A percentile compares a stretch with the other conserved stretches of the same genome.
phyloP scores from a whole-genome alignment of 2,797 vertebrate genomes.

The Anguilla megastoma region DNA sequence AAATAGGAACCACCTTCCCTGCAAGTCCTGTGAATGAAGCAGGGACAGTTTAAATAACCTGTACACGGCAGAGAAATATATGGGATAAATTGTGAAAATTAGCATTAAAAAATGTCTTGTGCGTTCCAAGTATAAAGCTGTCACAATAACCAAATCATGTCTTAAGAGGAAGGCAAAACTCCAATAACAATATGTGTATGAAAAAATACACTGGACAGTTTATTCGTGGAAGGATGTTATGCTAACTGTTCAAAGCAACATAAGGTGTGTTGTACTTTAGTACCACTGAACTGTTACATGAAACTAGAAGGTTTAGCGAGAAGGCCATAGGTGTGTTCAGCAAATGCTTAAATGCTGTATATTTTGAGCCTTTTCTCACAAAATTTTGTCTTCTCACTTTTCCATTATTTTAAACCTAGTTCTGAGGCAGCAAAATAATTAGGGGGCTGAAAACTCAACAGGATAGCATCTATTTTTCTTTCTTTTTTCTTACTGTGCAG shows the following conservation, averaged over 20 bases:
- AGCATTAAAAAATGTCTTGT: not conserved
- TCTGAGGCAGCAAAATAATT: too few species aligned
- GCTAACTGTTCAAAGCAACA: not conserved
- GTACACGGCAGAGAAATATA: not conserved
- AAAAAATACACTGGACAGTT: not conserved
- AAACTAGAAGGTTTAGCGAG: not conserved
- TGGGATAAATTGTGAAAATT: not conserved
- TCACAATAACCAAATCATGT: not conserved
- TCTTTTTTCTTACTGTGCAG: not conserved
- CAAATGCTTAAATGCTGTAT: not conserved
- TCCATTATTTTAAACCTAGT: too few species aligned
- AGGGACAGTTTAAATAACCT: not conserved
- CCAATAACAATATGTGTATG: not conserved
- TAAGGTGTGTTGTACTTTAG: not conserved
- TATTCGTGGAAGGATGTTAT: not conserved
- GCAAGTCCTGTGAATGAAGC: constrained; percentile 20
- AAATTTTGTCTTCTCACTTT: too few species aligned
- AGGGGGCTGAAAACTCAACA: not conserved
- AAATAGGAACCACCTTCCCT: constrained; percentile 3
- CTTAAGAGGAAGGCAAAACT: not conserved
- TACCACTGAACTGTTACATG: not conserved
- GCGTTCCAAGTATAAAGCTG: constrained; percentile 26
- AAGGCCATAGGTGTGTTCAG: not conserved
- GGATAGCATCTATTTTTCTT: constrained; percentile 36
- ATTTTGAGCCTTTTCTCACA: not conserved